Conservation (phyloP, 2,113 vertebrate species). For the rabbit (Oryctolagus cuniculus) region mOryCun1.1 NC_091441.1:4611001-4611500, state of each 20-base stretch:
- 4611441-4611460: background rate
- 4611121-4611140: background rate
- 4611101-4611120: background rate
- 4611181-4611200: background rate
- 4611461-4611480: background rate
- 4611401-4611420: background rate
- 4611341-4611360: background rate
- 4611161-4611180: background rate
- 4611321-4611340: too few species aligned
- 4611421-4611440: background rate
- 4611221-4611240: background rate
- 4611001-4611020: background rate
- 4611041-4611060: background rate
- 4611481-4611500: background rate
- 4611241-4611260: background rate
- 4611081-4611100: background rate
- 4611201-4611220: background rate
- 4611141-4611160: background rate
- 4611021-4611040: background rate
- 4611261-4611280: background rate
- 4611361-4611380: background rate
- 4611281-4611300: background rate
- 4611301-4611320: background rate
- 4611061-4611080: background rate
- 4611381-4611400: background rate